Conservation (phyloP, 2,797 vertebrate genomes). For the Crotalus adamanteus region DNA sequence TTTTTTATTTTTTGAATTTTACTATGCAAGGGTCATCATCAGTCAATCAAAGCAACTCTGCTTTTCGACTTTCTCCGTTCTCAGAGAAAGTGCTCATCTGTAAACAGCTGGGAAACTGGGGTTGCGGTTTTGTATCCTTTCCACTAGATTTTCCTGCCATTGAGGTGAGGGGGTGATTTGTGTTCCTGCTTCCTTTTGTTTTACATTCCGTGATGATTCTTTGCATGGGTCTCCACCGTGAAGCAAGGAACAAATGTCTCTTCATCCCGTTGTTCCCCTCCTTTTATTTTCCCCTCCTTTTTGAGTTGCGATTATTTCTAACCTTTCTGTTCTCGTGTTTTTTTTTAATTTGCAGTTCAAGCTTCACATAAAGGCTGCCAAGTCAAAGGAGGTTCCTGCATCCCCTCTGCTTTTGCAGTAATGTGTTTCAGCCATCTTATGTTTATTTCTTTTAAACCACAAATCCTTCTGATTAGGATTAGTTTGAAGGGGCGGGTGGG, state of each 20-base stretch:
- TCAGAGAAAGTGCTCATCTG: not conserved
- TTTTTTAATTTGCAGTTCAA: slow-evolving; percentile 84
- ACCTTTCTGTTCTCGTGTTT: slow-evolving; percentile 74
- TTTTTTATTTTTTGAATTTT: not conserved
- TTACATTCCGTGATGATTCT: slow-evolving; percentile 49
- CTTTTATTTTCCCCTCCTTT: slow-evolving; percentile 38
- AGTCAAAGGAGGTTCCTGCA: slow-evolving; percentile 81
- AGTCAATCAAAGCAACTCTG: not conserved
- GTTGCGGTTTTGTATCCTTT: not conserved
- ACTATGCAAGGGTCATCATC: not conserved
- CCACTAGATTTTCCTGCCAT: slow-evolving; percentile 38
- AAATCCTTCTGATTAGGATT: slow-evolving; percentile 73
- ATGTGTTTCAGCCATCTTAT: slow-evolving; percentile 74
- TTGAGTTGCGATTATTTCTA: slow-evolving; percentile 72
- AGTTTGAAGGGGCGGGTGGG: slow-evolving; percentile 67
- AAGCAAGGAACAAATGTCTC: slow-evolving; percentile 59
- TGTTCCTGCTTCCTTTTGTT: slow-evolving; percentile 22
- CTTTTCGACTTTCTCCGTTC: not conserved
- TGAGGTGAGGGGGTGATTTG: slow-evolving; percentile 11
- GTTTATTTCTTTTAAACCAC: slow-evolving; percentile 59
- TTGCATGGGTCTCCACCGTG: slow-evolving; percentile 63
- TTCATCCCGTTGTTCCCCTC: slow-evolving; percentile 14
- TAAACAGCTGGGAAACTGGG: not conserved
- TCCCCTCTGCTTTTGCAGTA: slow-evolving; percentile 83
- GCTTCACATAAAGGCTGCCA: slow-evolving; percentile 85